Percentiles rank a stretch among this genome's conserved stretches.
Evolutionary conservation across 2,797 vertebrate genomes (phyloP).

Genomic region (Manis pentadactyla): DNA sequence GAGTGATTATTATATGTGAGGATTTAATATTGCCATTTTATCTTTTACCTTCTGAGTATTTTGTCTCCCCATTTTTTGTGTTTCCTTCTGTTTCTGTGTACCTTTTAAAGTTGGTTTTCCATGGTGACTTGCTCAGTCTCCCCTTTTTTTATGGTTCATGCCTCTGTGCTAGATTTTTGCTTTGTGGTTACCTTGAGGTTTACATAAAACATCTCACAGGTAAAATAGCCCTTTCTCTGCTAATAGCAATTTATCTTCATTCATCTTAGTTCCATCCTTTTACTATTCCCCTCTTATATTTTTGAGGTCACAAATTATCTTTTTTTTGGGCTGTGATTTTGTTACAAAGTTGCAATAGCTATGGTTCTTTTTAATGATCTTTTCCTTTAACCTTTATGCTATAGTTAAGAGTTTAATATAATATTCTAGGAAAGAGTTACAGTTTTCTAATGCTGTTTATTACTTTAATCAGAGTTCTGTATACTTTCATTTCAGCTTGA

Average conservation of each 20-base stretch:
- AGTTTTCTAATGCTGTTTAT: not conserved
- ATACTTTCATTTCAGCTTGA: not conserved
- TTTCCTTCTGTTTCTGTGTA: not conserved
- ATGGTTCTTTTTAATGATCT: not conserved
- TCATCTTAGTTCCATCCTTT: not conserved
- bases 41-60: not conserved
- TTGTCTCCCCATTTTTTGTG: not conserved
- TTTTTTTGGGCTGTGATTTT: no score
- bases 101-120: not conserved
- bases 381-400: not conserved
- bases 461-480: not conserved
- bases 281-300: not conserved
- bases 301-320: not conserved
- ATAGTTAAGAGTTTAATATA: not conserved
- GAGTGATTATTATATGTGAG: not conserved
- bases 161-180: not conserved
- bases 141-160: not conserved
- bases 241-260: not conserved
- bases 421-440: not conserved
- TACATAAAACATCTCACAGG: no score
- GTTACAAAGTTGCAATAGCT: no score
- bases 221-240: not conserved
- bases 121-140: not conserved
- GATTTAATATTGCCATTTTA: not conserved
- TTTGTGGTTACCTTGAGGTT: not conserved